Conservation (phyloP, 1,140 invertebrate species). For the Phocides pigmalion region DNA sequence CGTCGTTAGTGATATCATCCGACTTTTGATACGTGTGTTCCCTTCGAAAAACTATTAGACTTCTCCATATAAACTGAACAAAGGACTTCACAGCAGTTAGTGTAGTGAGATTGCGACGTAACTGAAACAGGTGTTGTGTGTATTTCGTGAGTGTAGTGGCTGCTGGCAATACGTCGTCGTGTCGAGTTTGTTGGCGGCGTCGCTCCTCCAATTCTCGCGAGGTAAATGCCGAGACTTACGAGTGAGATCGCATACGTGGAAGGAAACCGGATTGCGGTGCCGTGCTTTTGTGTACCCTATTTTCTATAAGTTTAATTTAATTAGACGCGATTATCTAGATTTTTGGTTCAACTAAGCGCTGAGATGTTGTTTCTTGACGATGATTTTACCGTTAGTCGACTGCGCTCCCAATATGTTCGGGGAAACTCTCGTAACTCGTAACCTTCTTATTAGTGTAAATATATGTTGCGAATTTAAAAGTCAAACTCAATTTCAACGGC, state of each 20-base stretch:
- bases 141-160: conserved; percentile 70
- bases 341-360: conserved; percentile 32
- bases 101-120: conserved; percentile 37
- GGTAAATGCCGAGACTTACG: conserved; percentile 69
- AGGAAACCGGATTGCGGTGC: conserved; percentile 66
- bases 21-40: conserved; percentile 70
- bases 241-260: conserved; percentile 59
- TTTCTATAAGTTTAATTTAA: conserved; percentile 32
- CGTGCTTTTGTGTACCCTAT: conserved; percentile 45
- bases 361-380: conserved; percentile 41
- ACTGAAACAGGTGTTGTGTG: conserved; percentile 58
- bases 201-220: conserved; percentile 68
- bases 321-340: conserved; percentile 29
- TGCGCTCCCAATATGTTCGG: conserved; percentile 24
- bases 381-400: conserved; percentile 50
- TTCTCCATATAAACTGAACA: conserved; percentile 45
- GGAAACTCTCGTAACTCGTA: conserved; percentile 15
- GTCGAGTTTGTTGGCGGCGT: conserved; percentile 68
- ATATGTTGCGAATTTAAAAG: conserved; percentile 1
- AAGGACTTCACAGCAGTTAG: conserved; percentile 38
- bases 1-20: conserved; percentile 45
- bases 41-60: conserved; percentile 50
- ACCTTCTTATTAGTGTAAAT: conserved; percentile 18
- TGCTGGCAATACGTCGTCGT: conserved; percentile 63
- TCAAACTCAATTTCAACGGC: not conserved